Evolutionary conservation across 92 coral and sea anemone species (phyloP), one percentile per base, ranked within the genome.

Genomic region (Parazoanthus darwini): DNA sequence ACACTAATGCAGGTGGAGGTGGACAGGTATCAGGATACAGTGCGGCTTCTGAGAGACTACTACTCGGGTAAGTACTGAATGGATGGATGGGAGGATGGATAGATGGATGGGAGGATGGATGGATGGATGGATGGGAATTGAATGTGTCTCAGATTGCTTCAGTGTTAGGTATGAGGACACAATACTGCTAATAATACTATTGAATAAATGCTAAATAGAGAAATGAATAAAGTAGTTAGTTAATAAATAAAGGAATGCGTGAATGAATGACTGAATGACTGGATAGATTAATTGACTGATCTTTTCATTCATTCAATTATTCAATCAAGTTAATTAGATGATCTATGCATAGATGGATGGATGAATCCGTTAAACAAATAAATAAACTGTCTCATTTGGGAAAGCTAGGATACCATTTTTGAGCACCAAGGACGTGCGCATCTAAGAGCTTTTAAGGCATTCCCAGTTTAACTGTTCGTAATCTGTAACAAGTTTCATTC

Each of bases 1-100:
- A 91, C 98, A 13, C 89, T 97, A 67, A 97, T 95, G 97, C 99
- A 97, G 77, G 93, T 92, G 3, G 99, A 97, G 51, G 99, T 95
- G 29, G 99, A 97, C 82, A 89, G 99, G 16, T 97, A 97, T 80
- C 99, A 97, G 59, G 99, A 95, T 81, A 95, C 99, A 0, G 83
- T 96, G 36, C 86, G 98, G 59, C 75, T 95, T 80, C 86, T 97
- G 33, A 90, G 95, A 76, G 99, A 97, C 87, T 97, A 97, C 86
- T 97, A 97, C 74, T 90, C 93, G 25, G 98, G 99, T 96, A 85
- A n/a, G 87, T 66, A 8, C 11, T 67, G 51, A 20, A 80, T 81
- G 51, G 15, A 8, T 84, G 13, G 22, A 2, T 44, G 26, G 59
- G 39, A 29, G 33, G 33, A 29, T 79, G 51, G 22, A 7, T 16